Conservation (phyloP, 2,888 invertebrate genomes). For the Ctenicera cuprea region DNA sequence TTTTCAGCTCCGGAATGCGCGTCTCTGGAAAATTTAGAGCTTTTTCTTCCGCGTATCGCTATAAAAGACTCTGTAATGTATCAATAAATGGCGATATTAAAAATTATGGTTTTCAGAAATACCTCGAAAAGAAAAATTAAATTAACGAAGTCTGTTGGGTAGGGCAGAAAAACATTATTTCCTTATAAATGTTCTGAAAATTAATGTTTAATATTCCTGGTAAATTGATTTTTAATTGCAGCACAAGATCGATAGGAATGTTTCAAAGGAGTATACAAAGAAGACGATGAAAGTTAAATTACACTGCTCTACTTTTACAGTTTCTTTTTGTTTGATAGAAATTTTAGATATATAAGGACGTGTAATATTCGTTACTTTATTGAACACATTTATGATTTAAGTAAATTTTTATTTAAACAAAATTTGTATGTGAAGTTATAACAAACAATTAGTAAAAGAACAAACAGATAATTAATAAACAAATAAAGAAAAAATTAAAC, state of each 20-base stretch:
- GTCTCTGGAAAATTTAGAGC: slow-evolving; percentile 19
- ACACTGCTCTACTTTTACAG: too few species aligned
- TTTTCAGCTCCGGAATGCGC: background rate
- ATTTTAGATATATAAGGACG: too few species aligned
- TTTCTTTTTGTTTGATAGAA: too few species aligned
- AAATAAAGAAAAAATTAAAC: too few species aligned
- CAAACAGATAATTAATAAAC: too few species aligned
- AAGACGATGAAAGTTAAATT: too few species aligned
- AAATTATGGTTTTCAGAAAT: slow-evolving; percentile 6
- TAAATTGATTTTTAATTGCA: background rate
- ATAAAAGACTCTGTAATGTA: slow-evolving; percentile 15
- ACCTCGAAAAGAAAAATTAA: slow-evolving; percentile 12
- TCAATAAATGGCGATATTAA: slow-evolving; percentile 16
- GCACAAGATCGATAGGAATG: background rate
- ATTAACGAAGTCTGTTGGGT: background rate
- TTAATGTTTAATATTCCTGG: background rate
- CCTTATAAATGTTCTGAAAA: background rate
- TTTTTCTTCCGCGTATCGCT: slow-evolving; percentile 11
- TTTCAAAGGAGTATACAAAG: too few species aligned
- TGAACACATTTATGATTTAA: too few species aligned
- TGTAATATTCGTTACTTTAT: too few species aligned
- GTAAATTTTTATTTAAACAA: too few species aligned
- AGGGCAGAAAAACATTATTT: background rate
- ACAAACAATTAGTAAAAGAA: too few species aligned
- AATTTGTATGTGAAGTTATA: too few species aligned